phyloP scores from a whole-genome alignment of 2,888 invertebrate genomes.

The Lissonota sp. region DNA sequence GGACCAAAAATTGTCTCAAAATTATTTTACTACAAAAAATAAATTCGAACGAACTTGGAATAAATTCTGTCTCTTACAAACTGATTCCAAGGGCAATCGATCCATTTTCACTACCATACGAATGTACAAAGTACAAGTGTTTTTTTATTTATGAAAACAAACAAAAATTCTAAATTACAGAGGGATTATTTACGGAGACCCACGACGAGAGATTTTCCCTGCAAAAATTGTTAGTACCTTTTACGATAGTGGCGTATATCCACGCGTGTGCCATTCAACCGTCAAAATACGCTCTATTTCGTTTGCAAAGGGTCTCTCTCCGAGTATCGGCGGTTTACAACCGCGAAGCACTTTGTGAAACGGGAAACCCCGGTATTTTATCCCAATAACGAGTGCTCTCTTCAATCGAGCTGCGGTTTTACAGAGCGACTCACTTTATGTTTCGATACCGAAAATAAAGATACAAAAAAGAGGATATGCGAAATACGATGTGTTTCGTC shows the following conservation, averaged over 20 bases:
- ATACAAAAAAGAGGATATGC: neutral
- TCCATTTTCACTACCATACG: no score
- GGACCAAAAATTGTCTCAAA: no score
- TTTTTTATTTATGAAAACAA: no score
- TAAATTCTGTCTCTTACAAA: no score
- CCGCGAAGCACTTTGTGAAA: conserved; percentile 43
- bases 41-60: no score
- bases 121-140: neutral
- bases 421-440: conserved; percentile 11
- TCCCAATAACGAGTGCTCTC: conserved; percentile 22
- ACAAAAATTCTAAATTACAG: no score
- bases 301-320: conserved; percentile 18
- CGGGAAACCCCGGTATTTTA: conserved; percentile 33
- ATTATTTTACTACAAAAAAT: no score
- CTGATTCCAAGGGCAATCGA: no score
- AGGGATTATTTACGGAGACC: no score
- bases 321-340: neutral
- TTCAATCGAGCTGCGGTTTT: conserved; percentile 40
- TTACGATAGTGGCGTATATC: neutral
- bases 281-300: conserved; percentile 19
- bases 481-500: no score
- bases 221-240: no score
- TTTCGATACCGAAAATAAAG: conserved; percentile 9
- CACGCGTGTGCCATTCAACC: neutral
- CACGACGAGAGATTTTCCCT: no score